Conservation (phyloP, 2,797 vertebrate species). For the Sardinella longiceps region DNA sequence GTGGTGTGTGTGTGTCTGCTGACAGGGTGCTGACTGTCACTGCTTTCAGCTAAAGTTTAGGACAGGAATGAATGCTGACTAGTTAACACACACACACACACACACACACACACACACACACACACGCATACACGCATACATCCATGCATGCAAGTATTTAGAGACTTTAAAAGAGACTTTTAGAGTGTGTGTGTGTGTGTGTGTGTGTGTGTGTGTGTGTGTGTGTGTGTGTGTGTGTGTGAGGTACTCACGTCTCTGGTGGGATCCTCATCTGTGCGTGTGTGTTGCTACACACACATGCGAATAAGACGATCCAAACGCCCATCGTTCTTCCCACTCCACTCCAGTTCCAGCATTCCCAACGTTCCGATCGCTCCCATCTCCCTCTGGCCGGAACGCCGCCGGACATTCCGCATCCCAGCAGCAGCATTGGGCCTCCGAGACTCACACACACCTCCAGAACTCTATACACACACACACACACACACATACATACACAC, state of each 20-base stretch:
- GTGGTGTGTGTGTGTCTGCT: background rate
- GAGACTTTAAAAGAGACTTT: no score
- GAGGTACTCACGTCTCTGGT: slow-evolving; percentile 85
- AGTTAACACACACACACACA: no score
- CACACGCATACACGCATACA: no score
- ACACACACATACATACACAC: no score
- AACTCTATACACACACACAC: background rate
- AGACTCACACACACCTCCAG: background rate
- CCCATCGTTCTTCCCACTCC: slow-evolving; percentile 53
- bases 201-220: background rate
- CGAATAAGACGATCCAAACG: slow-evolving; percentile 74
- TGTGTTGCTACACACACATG: slow-evolving; percentile 67
- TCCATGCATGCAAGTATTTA: background rate
- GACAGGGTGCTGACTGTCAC: slow-evolving; percentile 9
- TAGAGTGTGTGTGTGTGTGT: no score
- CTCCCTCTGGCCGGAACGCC: background rate
- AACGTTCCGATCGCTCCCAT: slow-evolving; percentile 52
- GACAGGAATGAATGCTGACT: background rate
- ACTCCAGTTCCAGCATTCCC: slow-evolving; percentile 41
- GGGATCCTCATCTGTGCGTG: slow-evolving; percentile 85
- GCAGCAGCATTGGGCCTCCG: background rate
- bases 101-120: no score
- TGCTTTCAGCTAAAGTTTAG: slow-evolving; percentile 2
- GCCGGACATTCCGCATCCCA: background rate
- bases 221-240: slow-evolving; percentile 11